Conservation (phyloP, 1,140 invertebrate genomes). For the Philaenus spumarius region DNA sequence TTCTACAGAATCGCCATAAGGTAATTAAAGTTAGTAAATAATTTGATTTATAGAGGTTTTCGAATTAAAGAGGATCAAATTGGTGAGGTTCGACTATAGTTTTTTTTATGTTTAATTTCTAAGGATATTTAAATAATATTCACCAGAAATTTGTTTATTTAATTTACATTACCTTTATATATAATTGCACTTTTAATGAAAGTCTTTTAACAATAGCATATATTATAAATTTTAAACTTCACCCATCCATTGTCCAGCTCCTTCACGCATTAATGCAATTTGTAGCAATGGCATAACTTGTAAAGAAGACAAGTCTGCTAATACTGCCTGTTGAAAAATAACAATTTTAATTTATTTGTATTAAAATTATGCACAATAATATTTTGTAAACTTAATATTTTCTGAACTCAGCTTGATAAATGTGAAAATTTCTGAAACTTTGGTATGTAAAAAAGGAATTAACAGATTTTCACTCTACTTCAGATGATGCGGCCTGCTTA, state of each 20-base stretch:
- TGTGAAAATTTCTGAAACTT: too few species aligned
- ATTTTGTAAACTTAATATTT: background rate
- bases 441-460: too few species aligned
- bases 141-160: background rate
- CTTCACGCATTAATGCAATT: constrained; percentile 52
- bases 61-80: too few species aligned
- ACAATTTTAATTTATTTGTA: background rate
- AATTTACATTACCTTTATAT: background rate
- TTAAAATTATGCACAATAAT: background rate
- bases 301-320: constrained; percentile 85
- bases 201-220: background rate
- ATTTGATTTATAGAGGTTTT: too few species aligned
- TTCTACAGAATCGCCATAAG: too few species aligned
- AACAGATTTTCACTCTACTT: too few species aligned
- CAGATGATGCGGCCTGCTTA: too few species aligned
- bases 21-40: too few species aligned
- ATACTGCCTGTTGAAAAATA: constrained; percentile 55
- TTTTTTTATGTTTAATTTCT: too few species aligned
- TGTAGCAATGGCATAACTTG: constrained; percentile 80
- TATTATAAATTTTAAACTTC: background rate
- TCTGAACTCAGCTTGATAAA: too few species aligned
- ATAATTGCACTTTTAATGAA: background rate
- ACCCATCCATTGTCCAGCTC: constrained; percentile 26
- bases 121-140: background rate
- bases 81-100: too few species aligned